These are phyloP conservation scores for Nothobranchius kuhntae DNA, from an alignment of 2,113 vertebrate genomes.

Conservation along the genomic window DNA sequence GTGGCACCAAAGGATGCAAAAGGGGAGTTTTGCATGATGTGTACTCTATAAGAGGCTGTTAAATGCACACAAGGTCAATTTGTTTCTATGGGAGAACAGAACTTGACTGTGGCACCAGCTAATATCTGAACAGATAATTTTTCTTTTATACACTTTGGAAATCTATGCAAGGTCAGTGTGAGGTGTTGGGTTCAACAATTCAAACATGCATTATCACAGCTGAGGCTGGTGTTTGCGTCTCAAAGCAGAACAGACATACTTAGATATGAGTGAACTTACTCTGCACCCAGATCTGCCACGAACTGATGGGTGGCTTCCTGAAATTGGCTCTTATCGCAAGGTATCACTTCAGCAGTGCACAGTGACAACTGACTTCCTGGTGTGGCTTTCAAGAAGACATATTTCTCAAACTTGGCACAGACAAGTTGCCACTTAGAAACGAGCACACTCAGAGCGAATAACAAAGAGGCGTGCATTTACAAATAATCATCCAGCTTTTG, in stretches of 20 bases:
- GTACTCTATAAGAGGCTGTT: background rate
- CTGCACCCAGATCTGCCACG: conserved; percentile 52
- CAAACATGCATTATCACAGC: conserved; percentile 51
- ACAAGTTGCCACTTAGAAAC: conserved; percentile 49
- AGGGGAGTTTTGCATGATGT: too few relatives aligned
- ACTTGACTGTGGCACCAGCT: background rate
- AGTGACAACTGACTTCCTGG: conserved; percentile 64
- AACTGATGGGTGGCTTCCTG: conserved; percentile 44
- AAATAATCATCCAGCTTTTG: conserved; percentile 18
- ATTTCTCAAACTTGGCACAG: conserved; percentile 61
- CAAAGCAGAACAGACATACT: conserved; percentile 48
- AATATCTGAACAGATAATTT: background rate
- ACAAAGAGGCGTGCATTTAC: conserved; percentile 40
- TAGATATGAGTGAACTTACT: conserved; percentile 54
- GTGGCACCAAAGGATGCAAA: too few relatives aligned
- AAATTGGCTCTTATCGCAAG: conserved; percentile 56
- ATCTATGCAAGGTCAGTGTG: conserved; percentile 16
- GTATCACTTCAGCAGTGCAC: conserved; percentile 37
- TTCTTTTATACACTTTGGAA: background rate
- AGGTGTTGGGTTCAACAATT: conserved; percentile 58
- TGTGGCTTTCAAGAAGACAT: conserved; percentile 67
- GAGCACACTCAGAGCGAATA: conserved; percentile 45
- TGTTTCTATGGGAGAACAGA: background rate
- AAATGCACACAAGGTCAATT: background rate
- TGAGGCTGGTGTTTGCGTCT: conserved; percentile 33